Base-by-base conservation (phyloP, 2,797 vertebrate genomes). In the Orestias chungarensis region DNA sequence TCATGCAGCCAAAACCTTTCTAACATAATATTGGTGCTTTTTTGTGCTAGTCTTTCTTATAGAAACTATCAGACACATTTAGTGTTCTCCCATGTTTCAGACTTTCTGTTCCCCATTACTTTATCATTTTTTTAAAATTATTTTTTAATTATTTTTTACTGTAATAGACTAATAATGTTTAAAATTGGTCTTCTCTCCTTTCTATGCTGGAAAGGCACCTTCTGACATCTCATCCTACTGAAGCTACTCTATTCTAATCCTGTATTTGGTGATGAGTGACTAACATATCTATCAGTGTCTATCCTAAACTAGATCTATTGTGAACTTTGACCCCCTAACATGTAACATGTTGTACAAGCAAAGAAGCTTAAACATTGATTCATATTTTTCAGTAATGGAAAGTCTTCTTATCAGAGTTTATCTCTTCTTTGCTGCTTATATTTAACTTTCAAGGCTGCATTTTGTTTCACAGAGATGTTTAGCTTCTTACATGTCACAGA, bases 401-500 rank as follows among this genome's bases (percentile, higher is more conserved):
- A 9, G 27, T 55, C 25, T 25, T 52, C n/a, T 12, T 14, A 27
- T 57, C 25, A 15, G 11, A 52, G 6, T 38, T 50, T 3, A 59
- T 73, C 27, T 55, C 54, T 38, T 38, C 9, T 38, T 38, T 38
- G 4, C 20, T 3, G 7, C 40, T 44, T 62, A 74, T 68, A 29
- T 50, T 69, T 33, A 27, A 52, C 38, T 18, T 18, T 10, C 33
- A 18, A 1, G 3, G 46, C 50, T 23, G 11, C 4, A 68, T n/a
- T 42, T 59, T 38, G n/a, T 46, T 38, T 6, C 46, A 3, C n/a
- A 46, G 27, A 59, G 17, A 68, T 66, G 31, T 43, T 25, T 42
- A 40, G 40, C 9, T 67, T 25, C 43, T 81, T n/a, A 46, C 52
- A 31, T 44, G 23, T 61, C 9, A 67, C 50, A 78, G 6, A 54